Conservation (phyloP, 2,113 vertebrate species). For the Trichechus manatus region DNA sequence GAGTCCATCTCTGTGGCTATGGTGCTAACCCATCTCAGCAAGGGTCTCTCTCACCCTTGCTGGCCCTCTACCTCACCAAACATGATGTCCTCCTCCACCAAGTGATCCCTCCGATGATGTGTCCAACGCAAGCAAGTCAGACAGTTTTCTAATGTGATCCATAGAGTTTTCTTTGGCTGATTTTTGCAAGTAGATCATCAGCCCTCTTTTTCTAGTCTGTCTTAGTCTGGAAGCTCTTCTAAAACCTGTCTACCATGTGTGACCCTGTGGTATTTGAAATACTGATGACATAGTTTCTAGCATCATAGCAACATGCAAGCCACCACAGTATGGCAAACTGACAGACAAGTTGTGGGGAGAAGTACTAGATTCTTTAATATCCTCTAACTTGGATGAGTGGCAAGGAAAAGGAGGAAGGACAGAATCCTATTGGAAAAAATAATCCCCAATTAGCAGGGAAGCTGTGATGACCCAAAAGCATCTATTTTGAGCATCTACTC, state of each 20-base stretch:
- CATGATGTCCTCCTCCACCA: not conserved
- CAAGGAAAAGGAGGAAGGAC: not conserved
- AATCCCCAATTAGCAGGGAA: constrained; percentile 7
- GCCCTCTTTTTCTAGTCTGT: not conserved
- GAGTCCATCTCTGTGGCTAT: not conserved
- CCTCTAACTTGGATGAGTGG: not conserved
- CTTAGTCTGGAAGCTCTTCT: not conserved
- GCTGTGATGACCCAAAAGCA: constrained; percentile 37
- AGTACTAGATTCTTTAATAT: constrained; percentile 6
- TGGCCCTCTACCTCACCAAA: not conserved
- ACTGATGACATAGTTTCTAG: not conserved
- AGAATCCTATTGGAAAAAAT: not conserved
- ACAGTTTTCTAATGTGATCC: not conserved
- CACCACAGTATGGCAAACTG: not conserved
- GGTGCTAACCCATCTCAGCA: not conserved
- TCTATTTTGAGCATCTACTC: not conserved
- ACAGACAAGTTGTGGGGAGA: not conserved
- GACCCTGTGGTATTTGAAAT: not conserved
- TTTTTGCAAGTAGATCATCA: not conserved
- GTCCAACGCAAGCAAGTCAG: not conserved
- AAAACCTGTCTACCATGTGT: not conserved
- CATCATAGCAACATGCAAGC: not conserved
- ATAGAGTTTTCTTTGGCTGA: not conserved
- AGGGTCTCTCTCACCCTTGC: not conserved
- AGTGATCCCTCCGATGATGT: not conserved